phyloP scores from a whole-genome alignment of 2,888 invertebrate species.

The Ochropleura plecta region DNA sequence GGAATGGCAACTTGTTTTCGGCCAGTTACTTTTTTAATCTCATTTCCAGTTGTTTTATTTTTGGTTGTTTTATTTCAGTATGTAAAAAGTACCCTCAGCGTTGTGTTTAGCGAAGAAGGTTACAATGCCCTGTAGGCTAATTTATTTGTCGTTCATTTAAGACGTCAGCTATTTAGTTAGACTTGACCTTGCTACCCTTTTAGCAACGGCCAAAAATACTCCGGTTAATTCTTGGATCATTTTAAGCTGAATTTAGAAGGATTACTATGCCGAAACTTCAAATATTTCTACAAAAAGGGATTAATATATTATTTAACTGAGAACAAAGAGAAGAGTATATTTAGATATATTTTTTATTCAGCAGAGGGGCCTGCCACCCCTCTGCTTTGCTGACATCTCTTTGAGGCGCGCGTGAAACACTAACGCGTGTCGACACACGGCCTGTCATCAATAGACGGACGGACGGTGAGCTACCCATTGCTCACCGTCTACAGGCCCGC shows the following conservation, averaged over 20 bases:
- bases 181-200: slow-evolving; percentile 20
- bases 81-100: not conserved
- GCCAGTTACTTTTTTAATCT: not conserved
- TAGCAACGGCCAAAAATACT: slow-evolving; percentile 30
- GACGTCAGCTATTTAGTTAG: slow-evolving; percentile 20
- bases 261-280: slow-evolving; percentile 2
- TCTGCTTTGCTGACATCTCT: too few relatives aligned
- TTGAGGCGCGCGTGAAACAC: too few relatives aligned
- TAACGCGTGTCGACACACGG: too few relatives aligned
- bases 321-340: not conserved
- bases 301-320: not conserved
- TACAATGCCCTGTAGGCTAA: not conserved
- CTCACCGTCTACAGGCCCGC: too few relatives aligned
- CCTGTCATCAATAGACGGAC: too few relatives aligned
- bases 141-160: slow-evolving; percentile 23
- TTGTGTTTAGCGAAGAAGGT: not conserved
- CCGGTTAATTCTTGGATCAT: slow-evolving; percentile 18
- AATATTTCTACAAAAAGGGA: slow-evolving; percentile 10
- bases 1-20: not conserved
- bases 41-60: not conserved
- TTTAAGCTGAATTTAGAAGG: slow-evolving; percentile 16
- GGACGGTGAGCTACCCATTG: too few relatives aligned
- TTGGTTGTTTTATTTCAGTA: not conserved
- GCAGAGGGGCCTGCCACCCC: too few relatives aligned
- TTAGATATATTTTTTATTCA: not conserved